Conservation (phyloP, 2,797 vertebrate species). For the Podarcis siculus region DNA sequence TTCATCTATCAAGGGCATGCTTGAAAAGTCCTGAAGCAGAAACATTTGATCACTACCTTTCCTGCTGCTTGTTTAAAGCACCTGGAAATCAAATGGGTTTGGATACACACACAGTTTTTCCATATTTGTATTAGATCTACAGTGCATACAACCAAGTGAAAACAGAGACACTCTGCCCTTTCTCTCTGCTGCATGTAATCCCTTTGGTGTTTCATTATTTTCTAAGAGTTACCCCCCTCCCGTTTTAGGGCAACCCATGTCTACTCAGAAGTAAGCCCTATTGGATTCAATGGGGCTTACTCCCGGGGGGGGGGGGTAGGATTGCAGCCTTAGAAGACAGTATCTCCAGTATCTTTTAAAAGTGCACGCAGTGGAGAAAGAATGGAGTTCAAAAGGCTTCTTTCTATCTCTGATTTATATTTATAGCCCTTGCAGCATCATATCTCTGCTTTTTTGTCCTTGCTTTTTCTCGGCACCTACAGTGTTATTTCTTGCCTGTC, state of each 20-base stretch:
- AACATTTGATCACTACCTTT: not conserved
- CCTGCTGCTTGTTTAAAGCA: not conserved
- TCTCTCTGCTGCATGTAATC: not conserved
- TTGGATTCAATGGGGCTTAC: no score
- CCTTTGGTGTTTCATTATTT: not conserved
- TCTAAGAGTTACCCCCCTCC: no score
- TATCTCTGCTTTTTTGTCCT: not conserved
- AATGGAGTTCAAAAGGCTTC: not conserved
- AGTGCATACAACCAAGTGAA: not conserved
- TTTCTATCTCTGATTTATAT: not conserved
- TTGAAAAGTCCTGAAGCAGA: not conserved
- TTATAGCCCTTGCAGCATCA: not conserved
- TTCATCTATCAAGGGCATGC: not conserved
- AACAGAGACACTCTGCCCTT: constrained; percentile 9
- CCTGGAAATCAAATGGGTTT: not conserved
- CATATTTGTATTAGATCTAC: not conserved
- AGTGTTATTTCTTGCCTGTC: not conserved
- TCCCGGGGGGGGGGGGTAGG: no score
- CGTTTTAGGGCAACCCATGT: not conserved
- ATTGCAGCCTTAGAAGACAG: no score
- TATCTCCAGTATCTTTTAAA: not conserved
- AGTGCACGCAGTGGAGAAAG: not conserved
- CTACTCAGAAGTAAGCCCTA: not conserved
- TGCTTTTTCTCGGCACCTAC: not conserved
- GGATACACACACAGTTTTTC: not conserved